These are phyloP conservation scores for Phyllostomus hastatus DNA, from an alignment of 2,113 vertebrate genomes.

Conservation along the genomic window DNA sequence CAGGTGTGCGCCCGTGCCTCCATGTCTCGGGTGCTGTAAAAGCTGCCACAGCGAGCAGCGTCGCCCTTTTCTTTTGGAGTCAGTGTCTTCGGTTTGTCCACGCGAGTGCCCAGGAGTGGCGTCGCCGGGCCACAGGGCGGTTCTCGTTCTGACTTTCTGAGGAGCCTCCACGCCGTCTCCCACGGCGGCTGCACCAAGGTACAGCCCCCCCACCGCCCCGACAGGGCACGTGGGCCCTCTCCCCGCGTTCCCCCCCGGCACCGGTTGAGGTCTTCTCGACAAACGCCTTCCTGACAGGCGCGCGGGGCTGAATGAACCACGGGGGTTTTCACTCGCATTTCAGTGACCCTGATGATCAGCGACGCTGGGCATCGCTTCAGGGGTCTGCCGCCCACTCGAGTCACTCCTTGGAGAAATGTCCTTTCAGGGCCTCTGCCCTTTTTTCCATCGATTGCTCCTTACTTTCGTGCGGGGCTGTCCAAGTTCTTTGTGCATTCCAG, in stretches of 20 bases:
- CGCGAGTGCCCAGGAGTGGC: not conserved
- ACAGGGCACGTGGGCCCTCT: not conserved
- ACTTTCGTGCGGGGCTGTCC: not conserved
- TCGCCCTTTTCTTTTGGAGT: not conserved
- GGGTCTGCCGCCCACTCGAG: not conserved
- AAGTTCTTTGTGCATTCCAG: not conserved
- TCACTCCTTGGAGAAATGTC: not conserved
- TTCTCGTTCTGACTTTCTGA: not conserved
- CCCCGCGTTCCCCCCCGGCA: not conserved
- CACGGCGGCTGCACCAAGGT: not conserved
- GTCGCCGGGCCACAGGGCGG: not conserved
- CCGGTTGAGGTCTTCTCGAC: not conserved
- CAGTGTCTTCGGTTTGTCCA: not conserved
- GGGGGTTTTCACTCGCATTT: not conserved
- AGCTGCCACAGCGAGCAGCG: not conserved
- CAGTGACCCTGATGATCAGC: too few relatives aligned
- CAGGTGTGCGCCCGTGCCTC: too few relatives aligned
- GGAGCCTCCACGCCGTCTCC: not conserved
- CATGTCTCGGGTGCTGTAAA: too few relatives aligned
- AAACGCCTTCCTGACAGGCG: not conserved
- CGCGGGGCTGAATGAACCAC: not conserved
- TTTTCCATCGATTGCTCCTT: not conserved
- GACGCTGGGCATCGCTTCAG: not conserved
- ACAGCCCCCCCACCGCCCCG: not conserved
- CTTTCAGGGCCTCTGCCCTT: not conserved